These are phyloP conservation scores for Poicephalus gulielmi DNA, from an alignment of 2,113 vertebrate genomes.

Conservation along the genomic window DNA sequence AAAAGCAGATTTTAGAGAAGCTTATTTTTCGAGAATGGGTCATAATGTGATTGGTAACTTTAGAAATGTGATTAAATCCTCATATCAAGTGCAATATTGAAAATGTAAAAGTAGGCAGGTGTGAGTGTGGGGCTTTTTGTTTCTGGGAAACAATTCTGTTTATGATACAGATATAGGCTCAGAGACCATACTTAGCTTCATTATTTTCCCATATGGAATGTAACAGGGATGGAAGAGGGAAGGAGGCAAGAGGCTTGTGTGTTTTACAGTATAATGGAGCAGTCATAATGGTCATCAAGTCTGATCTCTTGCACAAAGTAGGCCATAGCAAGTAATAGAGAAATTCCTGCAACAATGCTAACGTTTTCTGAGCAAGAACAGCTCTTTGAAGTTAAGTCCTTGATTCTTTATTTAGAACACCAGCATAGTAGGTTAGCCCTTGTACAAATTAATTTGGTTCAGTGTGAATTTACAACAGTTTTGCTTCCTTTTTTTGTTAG, in stretches of 20 bases:
- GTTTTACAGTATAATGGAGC: background rate
- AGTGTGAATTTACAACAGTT: background rate
- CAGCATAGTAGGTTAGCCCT: background rate
- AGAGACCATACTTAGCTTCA: background rate
- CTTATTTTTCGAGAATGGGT: background rate
- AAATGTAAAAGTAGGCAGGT: background rate
- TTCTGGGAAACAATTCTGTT: background rate
- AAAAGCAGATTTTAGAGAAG: background rate
- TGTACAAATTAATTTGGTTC: background rate
- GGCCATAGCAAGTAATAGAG: background rate
- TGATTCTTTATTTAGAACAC: background rate
- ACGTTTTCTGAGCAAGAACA: background rate
- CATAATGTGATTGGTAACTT: background rate
- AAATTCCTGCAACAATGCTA: background rate
- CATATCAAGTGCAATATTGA: background rate
- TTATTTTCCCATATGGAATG: background rate
- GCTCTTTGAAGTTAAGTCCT: background rate
- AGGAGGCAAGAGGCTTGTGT: background rate
- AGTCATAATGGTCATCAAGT: background rate
- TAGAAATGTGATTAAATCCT: background rate
- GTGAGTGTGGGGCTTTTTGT: background rate
- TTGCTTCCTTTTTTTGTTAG: background rate
- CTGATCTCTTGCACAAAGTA: background rate
- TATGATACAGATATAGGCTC: background rate
- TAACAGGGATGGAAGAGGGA: background rate